phyloP scores from a whole-genome alignment of 2,113 vertebrate genomes.

The Numenius arquata region DNA sequence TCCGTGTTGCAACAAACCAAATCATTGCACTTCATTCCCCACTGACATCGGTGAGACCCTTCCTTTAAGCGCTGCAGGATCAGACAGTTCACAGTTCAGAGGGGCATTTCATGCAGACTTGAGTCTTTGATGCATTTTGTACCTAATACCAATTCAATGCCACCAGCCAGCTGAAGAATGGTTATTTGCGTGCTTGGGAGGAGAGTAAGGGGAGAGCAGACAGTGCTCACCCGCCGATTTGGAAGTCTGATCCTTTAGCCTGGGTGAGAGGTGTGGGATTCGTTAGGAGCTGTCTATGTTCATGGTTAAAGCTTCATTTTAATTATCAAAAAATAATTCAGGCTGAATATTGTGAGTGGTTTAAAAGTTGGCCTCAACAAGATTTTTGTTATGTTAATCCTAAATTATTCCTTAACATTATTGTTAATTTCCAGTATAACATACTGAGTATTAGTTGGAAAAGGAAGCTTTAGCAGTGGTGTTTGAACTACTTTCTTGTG shows the following conservation, averaged over 20 bases:
- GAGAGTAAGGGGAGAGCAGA: not conserved
- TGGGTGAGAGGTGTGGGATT: not conserved
- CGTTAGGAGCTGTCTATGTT: not conserved
- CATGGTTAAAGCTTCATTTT: not conserved
- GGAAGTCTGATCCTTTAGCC: not conserved
- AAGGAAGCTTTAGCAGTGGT: not conserved
- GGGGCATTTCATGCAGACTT: not conserved
- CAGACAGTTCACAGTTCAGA: not conserved
- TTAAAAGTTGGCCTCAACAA: not conserved
- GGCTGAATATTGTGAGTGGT: not conserved
- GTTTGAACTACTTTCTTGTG: not conserved
- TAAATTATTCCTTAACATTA: not conserved
- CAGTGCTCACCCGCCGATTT: not conserved
- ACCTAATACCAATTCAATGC: not conserved
- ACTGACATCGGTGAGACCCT: not conserved
- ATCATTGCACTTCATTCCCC: not conserved
- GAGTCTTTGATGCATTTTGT: not conserved
- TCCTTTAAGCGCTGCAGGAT: not conserved
- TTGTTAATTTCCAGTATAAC: not conserved
- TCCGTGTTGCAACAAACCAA: not conserved
- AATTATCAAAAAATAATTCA: not conserved
- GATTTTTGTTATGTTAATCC: not conserved
- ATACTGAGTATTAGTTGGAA: not conserved
- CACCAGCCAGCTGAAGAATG: not conserved
- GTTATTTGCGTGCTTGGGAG: not conserved